Percentiles rank a stretch among this genome's conserved stretches.
Evolutionary conservation across 2,113 vertebrate genomes (phyloP).

Genomic region (Paracanthobrama guichenoti): DNA sequence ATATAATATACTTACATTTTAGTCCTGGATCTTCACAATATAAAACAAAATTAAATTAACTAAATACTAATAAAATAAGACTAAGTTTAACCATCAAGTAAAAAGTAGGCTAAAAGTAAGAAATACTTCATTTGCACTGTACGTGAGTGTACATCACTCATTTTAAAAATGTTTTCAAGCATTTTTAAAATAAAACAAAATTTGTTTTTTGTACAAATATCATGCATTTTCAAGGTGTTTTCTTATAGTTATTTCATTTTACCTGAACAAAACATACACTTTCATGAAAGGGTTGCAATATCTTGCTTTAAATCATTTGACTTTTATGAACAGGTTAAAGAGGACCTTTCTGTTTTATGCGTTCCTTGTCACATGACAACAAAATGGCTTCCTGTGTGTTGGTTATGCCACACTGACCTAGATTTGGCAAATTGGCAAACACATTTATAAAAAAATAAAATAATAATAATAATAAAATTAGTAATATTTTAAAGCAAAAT

Average conservation of each 20-base stretch:
- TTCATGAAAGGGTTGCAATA: not conserved
- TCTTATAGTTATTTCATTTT: not conserved
- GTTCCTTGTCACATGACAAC: not conserved
- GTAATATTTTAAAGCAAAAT: not conserved
- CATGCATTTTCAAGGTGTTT: not conserved
- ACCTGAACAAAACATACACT: not conserved
- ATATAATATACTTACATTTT: not conserved
- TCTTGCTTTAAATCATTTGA: not conserved
- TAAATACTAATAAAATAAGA: too few species aligned
- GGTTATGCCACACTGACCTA: not conserved
- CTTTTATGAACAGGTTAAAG: not conserved
- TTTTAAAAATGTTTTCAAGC: not conserved
- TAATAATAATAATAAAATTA: too few species aligned
- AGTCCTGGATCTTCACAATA: not conserved
- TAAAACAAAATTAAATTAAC: not conserved
- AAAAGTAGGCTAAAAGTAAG: too few species aligned
- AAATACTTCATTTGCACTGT: not conserved
- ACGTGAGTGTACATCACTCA: not conserved
- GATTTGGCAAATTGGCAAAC: not conserved
- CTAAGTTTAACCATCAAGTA: too few species aligned
- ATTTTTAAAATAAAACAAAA: not conserved
- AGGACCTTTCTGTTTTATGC: not conserved
- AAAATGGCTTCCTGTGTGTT: not conserved
- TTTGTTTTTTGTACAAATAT: not conserved
- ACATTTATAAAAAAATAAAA: too few species aligned